These are phyloP conservation scores for Morpho deidamia DNA, from an alignment of 2,888 invertebrate genomes.

Conservation along the genomic window DNA sequence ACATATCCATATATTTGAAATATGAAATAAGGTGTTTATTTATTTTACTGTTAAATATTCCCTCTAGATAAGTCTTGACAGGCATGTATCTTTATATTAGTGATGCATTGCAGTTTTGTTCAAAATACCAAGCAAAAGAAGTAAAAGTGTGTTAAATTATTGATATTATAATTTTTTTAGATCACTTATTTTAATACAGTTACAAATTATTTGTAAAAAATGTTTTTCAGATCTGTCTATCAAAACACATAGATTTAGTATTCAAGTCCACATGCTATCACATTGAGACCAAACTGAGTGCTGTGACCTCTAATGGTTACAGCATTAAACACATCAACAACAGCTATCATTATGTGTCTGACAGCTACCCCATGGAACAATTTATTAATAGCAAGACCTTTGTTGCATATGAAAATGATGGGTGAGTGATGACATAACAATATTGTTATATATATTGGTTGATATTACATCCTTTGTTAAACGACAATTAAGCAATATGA, in stretches of 20 bases:
- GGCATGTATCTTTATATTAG: too few relatives aligned
- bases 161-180: background rate
- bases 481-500: too few relatives aligned
- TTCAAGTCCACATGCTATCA: conserved; percentile 44
- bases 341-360: background rate
- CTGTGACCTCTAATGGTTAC: background rate
- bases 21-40: too few relatives aligned
- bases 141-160: background rate
- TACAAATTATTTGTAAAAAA: background rate
- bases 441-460: too few relatives aligned
- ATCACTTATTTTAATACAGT: background rate
- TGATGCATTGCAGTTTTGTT: too few relatives aligned
- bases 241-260: conserved; percentile 43
- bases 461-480: too few relatives aligned
- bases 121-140: too few relatives aligned
- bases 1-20: too few relatives aligned
- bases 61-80: too few relatives aligned
- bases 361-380: conserved; percentile 21
- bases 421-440: conserved; percentile 34
- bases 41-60: too few relatives aligned
- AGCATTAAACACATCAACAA: background rate
- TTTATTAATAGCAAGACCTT: conserved; percentile 23
- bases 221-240: conserved; percentile 44
- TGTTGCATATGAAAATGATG: conserved; percentile 21
- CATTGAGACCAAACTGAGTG: conserved; percentile 28